Evolutionary conservation across 1,140 invertebrate genomes (phyloP), one percentile per base, ranked within the genome.

Genomic region (Bombus impatiens): DNA sequence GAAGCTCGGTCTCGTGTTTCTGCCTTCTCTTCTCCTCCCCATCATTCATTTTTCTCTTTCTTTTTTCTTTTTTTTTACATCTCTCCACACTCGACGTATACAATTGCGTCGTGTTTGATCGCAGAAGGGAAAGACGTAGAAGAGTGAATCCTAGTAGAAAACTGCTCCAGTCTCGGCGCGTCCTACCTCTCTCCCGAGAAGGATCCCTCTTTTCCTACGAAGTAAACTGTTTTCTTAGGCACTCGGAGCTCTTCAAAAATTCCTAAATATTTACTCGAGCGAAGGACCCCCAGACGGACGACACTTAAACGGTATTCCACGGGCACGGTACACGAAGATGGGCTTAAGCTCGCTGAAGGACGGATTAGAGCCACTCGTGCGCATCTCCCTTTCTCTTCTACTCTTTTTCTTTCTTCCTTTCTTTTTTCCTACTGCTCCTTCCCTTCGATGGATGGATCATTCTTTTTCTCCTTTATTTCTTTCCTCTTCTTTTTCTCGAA

Each of bases 191-290:
- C 85, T 79, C 80, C 78, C 79, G 47, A 79, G 79, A 72, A 77
- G 78, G 86, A 83, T 85, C 86, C 80, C 81, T 83, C 78, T 85
- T 79, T 59, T 79, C 75, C 82, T 85, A 82, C 78, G 86, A 87
- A 83, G 90, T 92, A 93, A 94, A 93, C 92, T 93, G 94, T 94
- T 95, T 95, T 92, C 93, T 94, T 92, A 94, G 93, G 94, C 92
- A 93, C 91, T 94, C 89, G 92, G 88, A 84, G 78, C 92, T 92
- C 92, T 93, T 93, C 32, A 93, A 92, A 92, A 93, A 94, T 94
- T 94, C 91, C 91, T 93, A 95, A 95, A 95, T 94, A 94, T 94
- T 95, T 94, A 94, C 94, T 89, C 90, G 89, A 86, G 87, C 88
- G 84, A 84, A 92, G 92, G 88, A 90, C 86, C 89, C 90, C 88